Evolutionary conservation across 2,113 vertebrate species (phyloP), one percentile per base, ranked within the genome.

Genomic region (Crocuta crocuta): DNA sequence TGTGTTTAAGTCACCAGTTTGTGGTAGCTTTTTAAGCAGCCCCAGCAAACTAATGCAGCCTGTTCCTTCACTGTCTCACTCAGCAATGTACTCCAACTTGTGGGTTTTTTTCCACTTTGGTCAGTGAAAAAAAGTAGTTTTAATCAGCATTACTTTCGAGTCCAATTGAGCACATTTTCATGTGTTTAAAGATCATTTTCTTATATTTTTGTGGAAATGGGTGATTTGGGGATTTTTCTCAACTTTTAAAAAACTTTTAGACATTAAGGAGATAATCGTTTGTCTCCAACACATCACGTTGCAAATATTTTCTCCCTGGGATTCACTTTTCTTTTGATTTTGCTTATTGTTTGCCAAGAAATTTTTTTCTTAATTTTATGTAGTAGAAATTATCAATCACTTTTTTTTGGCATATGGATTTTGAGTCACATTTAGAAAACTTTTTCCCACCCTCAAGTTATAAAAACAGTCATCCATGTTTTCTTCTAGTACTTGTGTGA

Each of bases 271-370:
- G n/a, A 74, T n/a, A 28, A 10, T 2, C 48, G 68, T 33, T 92
- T 73, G 78, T 48, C 68, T 76, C 76, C 71, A 26, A 70, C n/a
- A 45, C 2, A 81, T 71, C 19, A 71, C 66, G 10, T 43, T 48
- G 26, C 45, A 88, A 95, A 90, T 68, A 88, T 81, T 81, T 97
- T 73, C 70, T 78, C 23, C 28, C 23, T 78, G 23, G n/a, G 45
- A 79, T 43, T 35, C 31, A 63, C 13, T 80, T 71, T 33, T 80
- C 43, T 66, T 82, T 78, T 91, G 63, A 24, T 66, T 86, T 84
- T 82, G 12, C 24, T 94, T 85, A 31, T 35, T 50, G 89, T 96
- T 96, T 53, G 12, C 61, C 53, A 78, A 4, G 10, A 33, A 7
- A 86, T 78, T 86, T 39, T 66, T 66, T 76, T 63, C 23, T 82